These are phyloP conservation scores for Tympanuchus pallidicinctus DNA, from an alignment of 2,113 vertebrate genomes.

Conservation along the genomic window DNA sequence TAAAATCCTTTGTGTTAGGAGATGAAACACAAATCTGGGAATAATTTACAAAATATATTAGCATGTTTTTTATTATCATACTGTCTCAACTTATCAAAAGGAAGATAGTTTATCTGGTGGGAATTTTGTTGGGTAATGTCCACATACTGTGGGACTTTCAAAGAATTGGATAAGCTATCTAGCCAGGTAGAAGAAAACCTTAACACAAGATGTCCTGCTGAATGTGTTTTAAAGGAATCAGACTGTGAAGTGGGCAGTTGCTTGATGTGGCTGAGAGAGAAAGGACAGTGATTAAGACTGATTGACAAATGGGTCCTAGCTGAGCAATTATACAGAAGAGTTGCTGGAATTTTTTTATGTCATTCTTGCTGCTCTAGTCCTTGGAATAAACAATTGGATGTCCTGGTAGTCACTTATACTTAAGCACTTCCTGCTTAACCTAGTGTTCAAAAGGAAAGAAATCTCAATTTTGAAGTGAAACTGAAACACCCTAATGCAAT, in stretches of 20 bases:
- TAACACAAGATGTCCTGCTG: neutral
- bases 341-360: conserved; percentile 11
- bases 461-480: neutral
- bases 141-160: neutral
- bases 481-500: neutral
- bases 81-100: neutral
- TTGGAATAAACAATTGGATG: neutral
- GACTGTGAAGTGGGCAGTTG: neutral
- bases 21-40: neutral
- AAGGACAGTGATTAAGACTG: neutral
- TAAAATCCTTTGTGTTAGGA: neutral
- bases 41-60: neutral
- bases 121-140: neutral
- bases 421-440: conserved; percentile 48
- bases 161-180: neutral
- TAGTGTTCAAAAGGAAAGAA: neutral
- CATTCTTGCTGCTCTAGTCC: neutral
- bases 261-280: neutral
- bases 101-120: neutral
- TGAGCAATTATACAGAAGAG: neutral
- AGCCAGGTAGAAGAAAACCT: neutral
- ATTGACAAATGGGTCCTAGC: neutral
- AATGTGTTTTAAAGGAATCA: neutral
- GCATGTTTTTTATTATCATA: neutral
- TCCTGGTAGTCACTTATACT: conserved; percentile 26